Conservation (phyloP, 2,797 vertebrate genomes). For the Sphenodon punctatus region DNA sequence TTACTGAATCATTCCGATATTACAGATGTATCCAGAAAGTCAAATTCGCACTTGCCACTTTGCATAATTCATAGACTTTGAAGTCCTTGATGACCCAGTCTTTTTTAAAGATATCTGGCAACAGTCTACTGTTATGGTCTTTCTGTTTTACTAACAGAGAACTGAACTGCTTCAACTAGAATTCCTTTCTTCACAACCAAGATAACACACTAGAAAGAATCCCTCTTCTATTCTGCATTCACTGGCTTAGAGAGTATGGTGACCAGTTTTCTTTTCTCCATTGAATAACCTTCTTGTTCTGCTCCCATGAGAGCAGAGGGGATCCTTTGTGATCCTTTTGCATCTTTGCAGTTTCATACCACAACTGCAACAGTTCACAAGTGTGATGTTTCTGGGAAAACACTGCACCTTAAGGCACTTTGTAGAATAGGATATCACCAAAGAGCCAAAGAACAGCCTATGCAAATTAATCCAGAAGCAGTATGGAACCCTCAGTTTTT, state of each 20-base stretch:
- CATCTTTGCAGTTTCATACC: background rate
- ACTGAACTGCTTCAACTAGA: no score
- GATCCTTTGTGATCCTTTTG: no score
- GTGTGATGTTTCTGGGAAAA: background rate
- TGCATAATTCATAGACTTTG: no score
- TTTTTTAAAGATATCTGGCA: no score
- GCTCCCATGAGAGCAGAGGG: background rate
- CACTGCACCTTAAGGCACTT: background rate
- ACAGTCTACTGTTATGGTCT: no score
- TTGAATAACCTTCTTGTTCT: background rate
- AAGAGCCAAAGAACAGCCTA: background rate
- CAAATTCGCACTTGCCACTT: no score
- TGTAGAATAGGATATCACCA: background rate
- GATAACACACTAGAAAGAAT: background rate
- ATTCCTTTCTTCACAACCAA: background rate
- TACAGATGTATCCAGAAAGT: no score
- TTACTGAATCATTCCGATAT: no score
- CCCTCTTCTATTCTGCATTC: background rate
- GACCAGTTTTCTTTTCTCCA: rapidly evolving
- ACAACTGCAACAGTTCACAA: background rate
- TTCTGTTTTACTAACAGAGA: no score
- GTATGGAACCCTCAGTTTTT: background rate
- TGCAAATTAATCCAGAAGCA: background rate
- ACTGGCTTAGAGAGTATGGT: background rate
- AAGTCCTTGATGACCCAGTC: no score